A percentile compares a stretch with the other conserved stretches of the same genome.
Conservation (phyloP, 2,888 invertebrate genomes). For the Brachynemurus nebulosus region DNA sequence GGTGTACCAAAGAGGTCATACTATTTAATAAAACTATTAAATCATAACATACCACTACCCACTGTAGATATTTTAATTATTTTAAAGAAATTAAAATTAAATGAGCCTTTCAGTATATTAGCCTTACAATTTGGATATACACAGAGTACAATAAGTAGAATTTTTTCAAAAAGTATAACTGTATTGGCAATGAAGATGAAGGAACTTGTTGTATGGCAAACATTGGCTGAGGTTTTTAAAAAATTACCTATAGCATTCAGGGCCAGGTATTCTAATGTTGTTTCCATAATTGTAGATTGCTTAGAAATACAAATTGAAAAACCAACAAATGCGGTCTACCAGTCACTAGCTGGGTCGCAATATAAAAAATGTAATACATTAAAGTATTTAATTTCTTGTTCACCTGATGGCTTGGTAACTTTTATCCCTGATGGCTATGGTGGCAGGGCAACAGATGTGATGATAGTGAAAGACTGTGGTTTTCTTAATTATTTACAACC, state of each 20-base stretch:
- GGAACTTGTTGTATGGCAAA: slow-evolving; percentile 6
- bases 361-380: neutral
- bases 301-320: slow-evolving; percentile 1
- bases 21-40: slow-evolving; percentile 7
- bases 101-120: neutral
- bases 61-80: slow-evolving; percentile 9
- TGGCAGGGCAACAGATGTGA: slow-evolving; percentile 1
- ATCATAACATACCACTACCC: slow-evolving; percentile 7
- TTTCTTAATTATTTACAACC: neutral
- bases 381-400: neutral
- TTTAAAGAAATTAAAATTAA: slow-evolving; percentile 10
- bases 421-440: slow-evolving; percentile 1
- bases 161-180: slow-evolving; percentile 7
- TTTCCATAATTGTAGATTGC: slow-evolving; percentile 4
- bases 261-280: slow-evolving; percentile 3
- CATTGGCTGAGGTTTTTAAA: neutral
- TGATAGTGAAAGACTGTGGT: slow-evolving; percentile 3
- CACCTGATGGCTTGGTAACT: slow-evolving; percentile 1
- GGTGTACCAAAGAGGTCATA: neutral
- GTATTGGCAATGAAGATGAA: slow-evolving; percentile 6
- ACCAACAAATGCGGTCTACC: neutral
- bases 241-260: slow-evolving; percentile 1
- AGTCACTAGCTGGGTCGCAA: neutral
- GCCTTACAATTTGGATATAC: neutral
- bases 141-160: neutral